A percentile compares a stretch with the other conserved stretches of the same genome.
Evolutionary conservation across 2,797 vertebrate genomes (phyloP).

Genomic region (Microchirus variegatus): DNA sequence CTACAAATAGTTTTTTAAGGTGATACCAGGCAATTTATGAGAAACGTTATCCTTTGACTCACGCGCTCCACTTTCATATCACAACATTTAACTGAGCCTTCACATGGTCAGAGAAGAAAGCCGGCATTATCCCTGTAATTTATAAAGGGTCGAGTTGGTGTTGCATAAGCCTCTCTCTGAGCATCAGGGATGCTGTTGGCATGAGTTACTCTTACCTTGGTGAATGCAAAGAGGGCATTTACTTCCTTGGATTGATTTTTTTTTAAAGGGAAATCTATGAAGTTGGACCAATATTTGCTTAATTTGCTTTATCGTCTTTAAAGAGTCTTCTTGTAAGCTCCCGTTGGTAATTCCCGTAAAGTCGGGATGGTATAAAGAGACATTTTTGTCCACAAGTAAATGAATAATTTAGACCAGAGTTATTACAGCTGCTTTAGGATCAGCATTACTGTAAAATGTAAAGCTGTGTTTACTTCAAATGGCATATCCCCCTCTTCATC

Average conservation of each 20-base stretch:
- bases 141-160: constrained; percentile 57
- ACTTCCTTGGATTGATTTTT: constrained; percentile 53
- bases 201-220: constrained; percentile 69
- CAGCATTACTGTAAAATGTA: constrained; percentile 11
- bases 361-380: constrained; percentile 3
- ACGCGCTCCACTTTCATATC: constrained; percentile 41
- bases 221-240: constrained; percentile 63
- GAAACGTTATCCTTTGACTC: constrained; percentile 41
- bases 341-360: background rate
- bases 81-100: constrained; percentile 56
- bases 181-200: constrained; percentile 62
- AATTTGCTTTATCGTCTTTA: constrained; percentile 14
- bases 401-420: constrained; percentile 25
- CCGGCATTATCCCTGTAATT: constrained; percentile 64
- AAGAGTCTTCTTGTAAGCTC: constrained; percentile 1
- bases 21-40: constrained; percentile 28
- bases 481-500: constrained; percentile 28
- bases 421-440: constrained; percentile 17
- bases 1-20: constrained; percentile 54
- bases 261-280: constrained; percentile 49
- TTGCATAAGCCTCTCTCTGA: constrained; percentile 72
- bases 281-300: constrained; percentile 15
- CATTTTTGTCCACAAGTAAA: constrained; percentile 8
- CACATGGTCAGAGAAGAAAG: constrained; percentile 59
- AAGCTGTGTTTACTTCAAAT: constrained; percentile 34